Conservation (phyloP, 2,113 vertebrate species). For the Actinemys pallida region DNA sequence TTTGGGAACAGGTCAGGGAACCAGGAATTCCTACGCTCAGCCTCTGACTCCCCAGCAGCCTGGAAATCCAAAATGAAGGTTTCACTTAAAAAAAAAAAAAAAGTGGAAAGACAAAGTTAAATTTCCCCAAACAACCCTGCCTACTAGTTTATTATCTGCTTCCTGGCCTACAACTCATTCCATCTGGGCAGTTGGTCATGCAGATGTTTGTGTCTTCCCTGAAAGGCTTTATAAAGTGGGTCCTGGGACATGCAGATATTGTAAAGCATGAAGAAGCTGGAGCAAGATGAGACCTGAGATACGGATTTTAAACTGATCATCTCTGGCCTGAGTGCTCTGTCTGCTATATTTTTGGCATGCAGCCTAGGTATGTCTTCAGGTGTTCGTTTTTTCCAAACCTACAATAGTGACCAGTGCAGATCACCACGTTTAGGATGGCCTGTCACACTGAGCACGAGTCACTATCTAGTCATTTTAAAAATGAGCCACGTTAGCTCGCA, state of each 20-base stretch:
- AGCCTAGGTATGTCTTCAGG: background rate
- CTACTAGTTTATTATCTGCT: background rate
- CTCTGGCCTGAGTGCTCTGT: background rate
- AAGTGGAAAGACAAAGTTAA: background rate
- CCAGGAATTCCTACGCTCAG: accelerated
- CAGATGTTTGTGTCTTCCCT: background rate
- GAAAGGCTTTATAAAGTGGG: background rate
- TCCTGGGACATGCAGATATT: accelerated
- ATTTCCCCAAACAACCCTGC: background rate
- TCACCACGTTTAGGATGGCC: background rate
- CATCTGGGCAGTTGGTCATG: background rate
- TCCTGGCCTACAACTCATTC: background rate
- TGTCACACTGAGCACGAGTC: background rate
- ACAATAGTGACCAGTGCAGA: background rate
- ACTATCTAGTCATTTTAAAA: background rate
- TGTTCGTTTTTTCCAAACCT: background rate
- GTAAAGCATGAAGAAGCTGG: background rate
- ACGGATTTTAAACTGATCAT: background rate
- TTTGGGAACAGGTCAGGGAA: background rate
- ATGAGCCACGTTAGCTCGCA: background rate
- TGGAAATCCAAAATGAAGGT: background rate
- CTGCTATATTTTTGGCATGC: background rate
- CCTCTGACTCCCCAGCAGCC: background rate
- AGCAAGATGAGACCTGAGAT: background rate
- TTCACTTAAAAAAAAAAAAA: background rate